phyloP scores from a whole-genome alignment of 53 echinoderm and acorn worm genomes.

The Pentamera pediparva region DNA sequence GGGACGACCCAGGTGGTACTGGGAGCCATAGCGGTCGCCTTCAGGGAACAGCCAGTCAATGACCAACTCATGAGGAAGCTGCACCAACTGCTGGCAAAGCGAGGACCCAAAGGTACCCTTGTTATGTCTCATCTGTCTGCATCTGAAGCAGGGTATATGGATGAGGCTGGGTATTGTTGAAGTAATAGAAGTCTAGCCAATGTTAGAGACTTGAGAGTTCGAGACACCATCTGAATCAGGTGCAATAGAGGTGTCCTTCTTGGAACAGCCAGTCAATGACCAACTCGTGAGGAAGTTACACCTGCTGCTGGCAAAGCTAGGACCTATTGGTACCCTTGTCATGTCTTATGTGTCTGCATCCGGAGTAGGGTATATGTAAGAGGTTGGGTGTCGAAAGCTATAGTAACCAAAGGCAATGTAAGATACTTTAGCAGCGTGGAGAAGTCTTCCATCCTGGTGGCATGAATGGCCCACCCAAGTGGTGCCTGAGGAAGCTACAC shows the following conservation, averaged over 20 bases:
- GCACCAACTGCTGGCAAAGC: conserved; percentile 77
- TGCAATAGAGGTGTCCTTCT: conserved; percentile 58
- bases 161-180: too few species aligned
- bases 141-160: too few species aligned
- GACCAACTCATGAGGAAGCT: conserved; percentile 63
- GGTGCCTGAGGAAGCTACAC: conserved; percentile 56
- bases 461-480: conserved; percentile 77
- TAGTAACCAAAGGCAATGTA: too few species aligned
- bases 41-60: conserved; percentile 60
- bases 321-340: conserved; percentile 87
- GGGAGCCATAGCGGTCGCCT: conserved; percentile 59
- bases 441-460: conserved; percentile 62
- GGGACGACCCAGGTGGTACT: conserved; percentile 80
- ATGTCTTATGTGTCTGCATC: too few species aligned
- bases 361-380: too few species aligned
- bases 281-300: conserved; percentile 68
- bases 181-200: too few species aligned
- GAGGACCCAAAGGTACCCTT: conserved; percentile 80
- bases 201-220: too few species aligned
- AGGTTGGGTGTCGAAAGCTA: too few species aligned
- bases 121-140: too few species aligned
- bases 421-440: conserved; percentile 46
- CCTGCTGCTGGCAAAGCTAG: conserved; percentile 75
- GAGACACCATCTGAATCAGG: too few species aligned
- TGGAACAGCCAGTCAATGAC: conserved; percentile 62